Conservation (phyloP, 2,888 invertebrate species). For the Torymus aiolomorphi region DNA sequence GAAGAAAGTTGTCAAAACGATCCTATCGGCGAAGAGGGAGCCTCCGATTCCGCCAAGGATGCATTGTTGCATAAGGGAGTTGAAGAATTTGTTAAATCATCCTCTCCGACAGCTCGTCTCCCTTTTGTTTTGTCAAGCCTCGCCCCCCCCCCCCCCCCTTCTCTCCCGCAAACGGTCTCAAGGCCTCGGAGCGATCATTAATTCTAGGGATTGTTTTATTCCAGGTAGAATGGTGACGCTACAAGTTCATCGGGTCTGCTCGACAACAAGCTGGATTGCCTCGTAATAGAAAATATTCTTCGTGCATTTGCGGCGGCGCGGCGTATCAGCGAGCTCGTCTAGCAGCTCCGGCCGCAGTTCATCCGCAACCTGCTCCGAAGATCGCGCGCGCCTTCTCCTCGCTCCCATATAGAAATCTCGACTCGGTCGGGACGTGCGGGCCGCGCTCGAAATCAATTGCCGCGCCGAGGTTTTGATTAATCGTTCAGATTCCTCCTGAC, state of each 20-base stretch:
- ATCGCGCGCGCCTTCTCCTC: no score
- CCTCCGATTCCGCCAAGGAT: slow-evolving; percentile 24
- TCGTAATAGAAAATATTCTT: no score
- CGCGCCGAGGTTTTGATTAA: slow-evolving; percentile 51
- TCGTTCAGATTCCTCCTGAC: slow-evolving; percentile 46
- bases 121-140: slow-evolving; percentile 21
- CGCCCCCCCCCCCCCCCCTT: neutral
- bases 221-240: neutral
- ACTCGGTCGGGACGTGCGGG: no score
- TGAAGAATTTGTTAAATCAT: slow-evolving; percentile 53
- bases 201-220: slow-evolving; percentile 15
- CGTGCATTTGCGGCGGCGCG: no score
- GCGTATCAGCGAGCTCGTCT: no score
- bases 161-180: neutral
- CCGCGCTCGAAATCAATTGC: slow-evolving; percentile 52
- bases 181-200: slow-evolving; percentile 2
- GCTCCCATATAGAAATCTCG: no score
- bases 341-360: no score
- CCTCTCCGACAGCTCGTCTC: slow-evolving; percentile 18
- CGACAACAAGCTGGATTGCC: no score
- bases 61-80: slow-evolving; percentile 46
- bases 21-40: slow-evolving; percentile 36
- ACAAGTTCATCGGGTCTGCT: neutral
- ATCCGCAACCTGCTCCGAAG: no score
- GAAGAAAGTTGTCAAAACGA: slow-evolving; percentile 63